These are phyloP conservation scores for Vidua macroura DNA, from an alignment of 2,113 vertebrate genomes.

Conservation along the genomic window DNA sequence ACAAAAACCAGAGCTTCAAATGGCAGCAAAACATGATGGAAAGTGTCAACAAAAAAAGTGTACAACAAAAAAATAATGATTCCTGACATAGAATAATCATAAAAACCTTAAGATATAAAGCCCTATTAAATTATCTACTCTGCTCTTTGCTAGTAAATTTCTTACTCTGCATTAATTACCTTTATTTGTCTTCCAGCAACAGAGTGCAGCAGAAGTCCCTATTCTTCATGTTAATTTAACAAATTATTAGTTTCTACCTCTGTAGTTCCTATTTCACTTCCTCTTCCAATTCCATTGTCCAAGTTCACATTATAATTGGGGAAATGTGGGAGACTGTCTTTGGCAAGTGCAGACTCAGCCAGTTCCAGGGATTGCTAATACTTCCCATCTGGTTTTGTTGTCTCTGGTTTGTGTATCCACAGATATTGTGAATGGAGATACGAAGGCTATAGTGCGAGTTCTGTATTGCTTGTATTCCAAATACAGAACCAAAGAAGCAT, in stretches of 20 bases:
- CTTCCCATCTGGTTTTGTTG: neutral
- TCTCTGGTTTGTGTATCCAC: conserved; percentile 34
- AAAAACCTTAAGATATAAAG: neutral
- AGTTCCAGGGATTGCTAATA: neutral
- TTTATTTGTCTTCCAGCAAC: neutral
- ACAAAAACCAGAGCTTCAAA: neutral
- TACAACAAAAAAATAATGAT: neutral
- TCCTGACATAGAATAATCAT: neutral
- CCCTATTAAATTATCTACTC: neutral
- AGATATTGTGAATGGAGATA: conserved; percentile 87
- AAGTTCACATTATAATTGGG: neutral
- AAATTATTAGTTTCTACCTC: neutral
- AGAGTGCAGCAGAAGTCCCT: neutral
- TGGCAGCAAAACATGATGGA: neutral
- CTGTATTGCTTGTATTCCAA: conserved; percentile 85
- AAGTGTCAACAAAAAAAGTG: neutral
- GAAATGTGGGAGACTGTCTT: neutral
- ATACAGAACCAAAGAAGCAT: conserved; percentile 72
- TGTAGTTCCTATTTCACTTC: neutral
- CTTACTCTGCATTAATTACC: neutral
- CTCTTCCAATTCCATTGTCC: neutral
- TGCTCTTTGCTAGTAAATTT: neutral
- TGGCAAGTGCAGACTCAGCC: neutral
- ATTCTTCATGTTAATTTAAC: neutral
- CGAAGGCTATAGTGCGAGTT: conserved; percentile 76